Conservation (phyloP, 1,140 invertebrate genomes). For the Neotoxoptera formosana region DNA sequence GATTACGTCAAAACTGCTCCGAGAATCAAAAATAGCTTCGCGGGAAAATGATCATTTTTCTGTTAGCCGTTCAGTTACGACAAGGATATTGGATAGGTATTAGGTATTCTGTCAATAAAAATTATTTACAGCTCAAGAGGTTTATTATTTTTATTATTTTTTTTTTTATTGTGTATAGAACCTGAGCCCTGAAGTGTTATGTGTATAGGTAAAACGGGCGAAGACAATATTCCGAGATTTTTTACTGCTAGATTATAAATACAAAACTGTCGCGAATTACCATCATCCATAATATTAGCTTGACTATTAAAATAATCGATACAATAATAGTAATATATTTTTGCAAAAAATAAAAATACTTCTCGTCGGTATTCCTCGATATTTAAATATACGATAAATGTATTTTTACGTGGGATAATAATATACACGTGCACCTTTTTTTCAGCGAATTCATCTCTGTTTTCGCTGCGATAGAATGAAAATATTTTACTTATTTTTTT, state of each 20-base stretch:
- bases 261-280: neutral
- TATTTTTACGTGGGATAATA: neutral
- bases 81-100: neutral
- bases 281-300: neutral
- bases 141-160: neutral
- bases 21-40: neutral
- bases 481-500: neutral
- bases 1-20: neutral
- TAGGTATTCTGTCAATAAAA: neutral
- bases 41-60: neutral
- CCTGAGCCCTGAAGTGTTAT: fast-evolving
- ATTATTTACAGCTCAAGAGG: slow-evolving; percentile 11
- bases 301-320: neutral
- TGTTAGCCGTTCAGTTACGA: neutral
- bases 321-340: neutral
- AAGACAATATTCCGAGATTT: neutral
- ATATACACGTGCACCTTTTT: neutral
- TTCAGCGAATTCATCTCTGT: neutral
- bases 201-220: neutral
- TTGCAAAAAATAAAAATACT: neutral
- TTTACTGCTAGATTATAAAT: neutral
- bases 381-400: neutral
- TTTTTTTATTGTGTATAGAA: neutral
- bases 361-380: neutral
- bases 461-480: neutral